Percentiles rank a stretch among this genome's conserved stretches.
phyloP scores from a whole-genome alignment of 1,140 invertebrate species.

The Matsumurasca onukii region DNA sequence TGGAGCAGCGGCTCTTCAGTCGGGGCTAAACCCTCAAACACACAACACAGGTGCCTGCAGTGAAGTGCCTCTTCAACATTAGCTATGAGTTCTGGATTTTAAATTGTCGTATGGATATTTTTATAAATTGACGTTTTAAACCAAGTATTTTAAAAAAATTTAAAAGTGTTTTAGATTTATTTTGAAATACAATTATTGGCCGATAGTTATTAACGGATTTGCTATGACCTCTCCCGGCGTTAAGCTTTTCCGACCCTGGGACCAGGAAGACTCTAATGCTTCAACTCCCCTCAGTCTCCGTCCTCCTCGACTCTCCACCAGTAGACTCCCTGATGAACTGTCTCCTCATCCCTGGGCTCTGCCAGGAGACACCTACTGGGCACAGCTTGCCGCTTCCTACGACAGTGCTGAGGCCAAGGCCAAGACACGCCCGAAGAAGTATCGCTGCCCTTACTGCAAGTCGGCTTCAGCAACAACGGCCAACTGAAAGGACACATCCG shows the following conservation, averaged over 20 bases:
- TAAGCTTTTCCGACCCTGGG: constrained; percentile 7
- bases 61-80: neutral
- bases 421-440: constrained; percentile 85
- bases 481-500: constrained; percentile 88
- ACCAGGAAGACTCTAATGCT: neutral
- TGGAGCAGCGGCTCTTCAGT: constrained; percentile 13
- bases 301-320: neutral
- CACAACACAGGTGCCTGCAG: constrained; percentile 22
- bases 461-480: constrained; percentile 91
- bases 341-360: neutral
- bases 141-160: neutral
- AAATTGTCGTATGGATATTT: neutral
- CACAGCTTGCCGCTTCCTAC: constrained; percentile 28
- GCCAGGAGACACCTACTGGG: constrained; percentile 30
- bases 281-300: neutral
- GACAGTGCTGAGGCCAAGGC: constrained; percentile 51
- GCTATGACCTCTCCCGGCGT: constrained; percentile 3
- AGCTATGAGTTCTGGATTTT: neutral
- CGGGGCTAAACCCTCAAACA: constrained; percentile 4
- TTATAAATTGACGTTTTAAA: neutral
- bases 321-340: neutral
- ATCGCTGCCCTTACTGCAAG: constrained; percentile 85
- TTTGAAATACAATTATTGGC: too few relatives aligned
- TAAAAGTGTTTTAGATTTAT: neutral
- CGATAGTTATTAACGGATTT: neutral